These are phyloP conservation scores for Trogon melanurus DNA, from an alignment of 2,113 vertebrate species.

Conservation along the genomic window DNA sequence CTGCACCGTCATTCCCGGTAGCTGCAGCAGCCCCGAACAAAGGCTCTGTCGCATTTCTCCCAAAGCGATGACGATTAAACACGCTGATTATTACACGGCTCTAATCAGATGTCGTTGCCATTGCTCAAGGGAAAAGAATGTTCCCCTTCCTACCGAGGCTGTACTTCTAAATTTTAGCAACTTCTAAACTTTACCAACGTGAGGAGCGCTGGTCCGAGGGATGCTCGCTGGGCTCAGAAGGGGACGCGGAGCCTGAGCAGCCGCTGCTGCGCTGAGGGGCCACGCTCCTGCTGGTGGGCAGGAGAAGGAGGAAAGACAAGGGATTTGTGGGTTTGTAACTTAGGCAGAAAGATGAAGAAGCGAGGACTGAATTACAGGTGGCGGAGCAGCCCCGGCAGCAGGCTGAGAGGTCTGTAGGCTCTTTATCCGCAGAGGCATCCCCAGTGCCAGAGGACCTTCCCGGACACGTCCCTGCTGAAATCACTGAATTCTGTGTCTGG, in stretches of 20 bases:
- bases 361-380: neutral
- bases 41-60: neutral
- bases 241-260: neutral
- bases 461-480: fast-evolving
- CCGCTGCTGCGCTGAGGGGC: neutral
- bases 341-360: neutral
- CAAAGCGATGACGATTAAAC: fast-evolving
- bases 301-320: too few species aligned
- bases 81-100: neutral
- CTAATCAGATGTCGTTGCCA: fast-evolving
- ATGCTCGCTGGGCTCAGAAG: fast-evolving
- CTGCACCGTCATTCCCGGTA: neutral
- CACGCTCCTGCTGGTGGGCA: neutral
- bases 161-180: too few species aligned
- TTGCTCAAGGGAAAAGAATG: fast-evolving
- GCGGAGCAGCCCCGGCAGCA: neutral
- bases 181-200: fast-evolving
- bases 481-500: neutral
- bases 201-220: neutral
- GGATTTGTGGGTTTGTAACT: neutral
- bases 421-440: neutral
- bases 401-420: neutral
- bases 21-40: neutral
- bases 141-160: fast-evolving
- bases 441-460: neutral